These are phyloP conservation scores for Alaudala cheleensis DNA, from an alignment of 2,113 vertebrate species.

Conservation along the genomic window DNA sequence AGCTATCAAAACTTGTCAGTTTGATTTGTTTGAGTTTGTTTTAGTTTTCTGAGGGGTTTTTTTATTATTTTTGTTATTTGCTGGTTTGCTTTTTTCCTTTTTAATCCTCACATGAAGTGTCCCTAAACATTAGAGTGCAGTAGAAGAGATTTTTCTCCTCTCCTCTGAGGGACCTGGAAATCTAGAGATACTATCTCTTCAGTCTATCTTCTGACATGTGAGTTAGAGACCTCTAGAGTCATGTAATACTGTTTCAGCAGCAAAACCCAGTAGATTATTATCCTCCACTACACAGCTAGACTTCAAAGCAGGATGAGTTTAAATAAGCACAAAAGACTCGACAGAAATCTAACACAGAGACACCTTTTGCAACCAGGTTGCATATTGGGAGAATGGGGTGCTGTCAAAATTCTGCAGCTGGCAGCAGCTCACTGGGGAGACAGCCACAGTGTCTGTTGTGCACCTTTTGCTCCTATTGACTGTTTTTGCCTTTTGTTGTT, in stretches of 20 bases:
- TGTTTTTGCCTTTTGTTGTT: background rate
- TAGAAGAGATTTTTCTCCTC: background rate
- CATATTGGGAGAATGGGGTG: background rate
- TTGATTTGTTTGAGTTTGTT: constrained; percentile 16
- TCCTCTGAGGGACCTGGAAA: background rate
- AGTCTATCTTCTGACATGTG: background rate
- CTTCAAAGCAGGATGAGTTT: background rate
- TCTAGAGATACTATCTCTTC: background rate
- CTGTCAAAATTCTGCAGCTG: background rate
- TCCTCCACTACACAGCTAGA: background rate
- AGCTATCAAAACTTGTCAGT: background rate
- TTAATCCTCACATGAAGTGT: background rate
- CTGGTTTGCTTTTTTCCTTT: background rate
- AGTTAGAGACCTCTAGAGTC: background rate
- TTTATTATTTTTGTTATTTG: background rate
- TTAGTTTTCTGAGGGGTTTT: background rate
- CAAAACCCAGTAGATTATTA: background rate
- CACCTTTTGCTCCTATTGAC: background rate
- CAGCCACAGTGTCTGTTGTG: background rate
- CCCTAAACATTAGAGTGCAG: background rate
- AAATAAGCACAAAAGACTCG: background rate
- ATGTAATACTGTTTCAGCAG: background rate
- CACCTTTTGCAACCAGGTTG: background rate
- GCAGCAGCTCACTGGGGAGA: background rate
- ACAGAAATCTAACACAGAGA: background rate